Conservation (phyloP, 2,888 invertebrate species). For the Epiblema foenella region DNA sequence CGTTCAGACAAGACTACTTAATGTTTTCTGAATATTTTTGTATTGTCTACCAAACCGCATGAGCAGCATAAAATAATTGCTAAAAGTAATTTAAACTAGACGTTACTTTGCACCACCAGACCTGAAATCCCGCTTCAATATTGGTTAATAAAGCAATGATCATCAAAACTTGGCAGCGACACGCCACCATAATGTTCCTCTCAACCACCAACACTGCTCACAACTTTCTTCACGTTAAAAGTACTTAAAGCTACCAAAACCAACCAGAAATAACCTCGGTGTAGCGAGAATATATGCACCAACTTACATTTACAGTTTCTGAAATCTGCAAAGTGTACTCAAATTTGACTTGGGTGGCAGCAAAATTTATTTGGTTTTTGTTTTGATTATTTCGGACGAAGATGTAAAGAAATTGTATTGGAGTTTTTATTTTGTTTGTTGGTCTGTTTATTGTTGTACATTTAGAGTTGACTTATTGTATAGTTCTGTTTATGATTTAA, state of each 20-base stretch:
- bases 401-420: constrained; percentile 55
- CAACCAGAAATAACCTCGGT: constrained; percentile 30
- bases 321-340: background rate
- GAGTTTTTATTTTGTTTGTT: constrained; percentile 61
- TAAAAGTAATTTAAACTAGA: constrained; percentile 38
- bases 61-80: background rate
- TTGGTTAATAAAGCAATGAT: constrained; percentile 85
- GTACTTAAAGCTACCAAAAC: constrained; percentile 42
- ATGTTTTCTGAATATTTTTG: background rate
- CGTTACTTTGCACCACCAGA: constrained; percentile 47
- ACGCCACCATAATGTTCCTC: constrained; percentile 63
- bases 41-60: background rate
- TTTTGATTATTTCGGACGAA: constrained; percentile 43
- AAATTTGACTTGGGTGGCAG: background rate
- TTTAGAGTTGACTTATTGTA: constrained; percentile 74
- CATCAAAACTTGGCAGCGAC: constrained; percentile 79
- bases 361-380: constrained; percentile 16
- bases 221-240: constrained; percentile 40
- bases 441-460: constrained; percentile 59
- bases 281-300: constrained; percentile 22
- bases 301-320: constrained; percentile 7
- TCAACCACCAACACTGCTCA: constrained; percentile 19
- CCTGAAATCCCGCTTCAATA: constrained; percentile 71
- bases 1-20: background rate
- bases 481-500: constrained; percentile 72